Conservation (phyloP, 2,113 vertebrate species). For the Festucalex cinctus region DNA sequence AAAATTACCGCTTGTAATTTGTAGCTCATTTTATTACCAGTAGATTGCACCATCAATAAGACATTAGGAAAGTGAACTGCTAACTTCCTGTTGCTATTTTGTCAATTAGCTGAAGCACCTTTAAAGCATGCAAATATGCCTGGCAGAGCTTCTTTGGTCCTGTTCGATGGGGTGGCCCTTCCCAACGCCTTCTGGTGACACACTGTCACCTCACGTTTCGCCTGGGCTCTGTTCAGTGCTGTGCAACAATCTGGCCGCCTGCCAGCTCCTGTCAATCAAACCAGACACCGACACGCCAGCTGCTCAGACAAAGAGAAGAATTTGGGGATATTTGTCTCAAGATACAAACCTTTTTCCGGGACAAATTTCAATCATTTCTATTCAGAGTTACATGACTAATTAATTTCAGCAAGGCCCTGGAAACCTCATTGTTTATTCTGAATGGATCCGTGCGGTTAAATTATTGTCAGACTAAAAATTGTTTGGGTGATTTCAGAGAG, state of each 20-base stretch:
- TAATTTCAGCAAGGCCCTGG: not conserved
- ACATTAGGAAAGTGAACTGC: not conserved
- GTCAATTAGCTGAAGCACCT: not conserved
- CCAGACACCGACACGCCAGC: not conserved
- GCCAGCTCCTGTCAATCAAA: constrained; percentile 6
- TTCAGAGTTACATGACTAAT: not conserved
- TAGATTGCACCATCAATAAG: too few species aligned
- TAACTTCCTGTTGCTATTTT: not conserved
- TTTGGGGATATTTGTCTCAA: not conserved
- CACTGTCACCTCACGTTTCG: constrained; percentile 1
- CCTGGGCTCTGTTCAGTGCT: not conserved
- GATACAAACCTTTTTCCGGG: not conserved
- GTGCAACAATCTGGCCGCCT: not conserved
- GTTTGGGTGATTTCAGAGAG: not conserved
- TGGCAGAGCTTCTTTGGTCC: not conserved
- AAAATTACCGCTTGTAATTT: not conserved
- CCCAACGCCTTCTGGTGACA: constrained; percentile 4
- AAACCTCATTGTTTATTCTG: not conserved
- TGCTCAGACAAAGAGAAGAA: not conserved
- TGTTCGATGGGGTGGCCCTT: not conserved
- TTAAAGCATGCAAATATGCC: not conserved
- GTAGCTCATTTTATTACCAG: too few species aligned
- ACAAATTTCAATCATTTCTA: not conserved
- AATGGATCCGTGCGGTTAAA: not conserved
- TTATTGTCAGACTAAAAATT: not conserved